phyloP scores from a whole-genome alignment of 2,113 vertebrate species.

The Recurvirostra avosetta region DNA sequence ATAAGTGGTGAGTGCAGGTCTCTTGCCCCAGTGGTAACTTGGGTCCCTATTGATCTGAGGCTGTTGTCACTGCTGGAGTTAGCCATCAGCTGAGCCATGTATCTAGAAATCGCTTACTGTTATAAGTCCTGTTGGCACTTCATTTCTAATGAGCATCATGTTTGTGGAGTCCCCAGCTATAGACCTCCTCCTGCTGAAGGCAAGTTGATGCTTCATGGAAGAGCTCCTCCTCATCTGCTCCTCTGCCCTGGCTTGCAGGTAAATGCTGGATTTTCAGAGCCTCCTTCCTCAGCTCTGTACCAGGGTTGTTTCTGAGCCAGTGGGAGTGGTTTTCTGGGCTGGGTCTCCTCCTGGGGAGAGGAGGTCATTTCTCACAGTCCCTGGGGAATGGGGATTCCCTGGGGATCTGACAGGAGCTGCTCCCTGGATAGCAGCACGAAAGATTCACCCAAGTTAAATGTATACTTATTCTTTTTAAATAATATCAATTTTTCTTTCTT shows the following conservation, averaged over 20 bases:
- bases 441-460: background rate
- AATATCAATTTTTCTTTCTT: background rate
- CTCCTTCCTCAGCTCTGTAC: background rate
- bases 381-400: background rate
- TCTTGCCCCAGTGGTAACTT: background rate
- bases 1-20: background rate
- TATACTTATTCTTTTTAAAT: background rate
- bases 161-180: background rate
- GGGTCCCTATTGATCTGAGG: background rate
- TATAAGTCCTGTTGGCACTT: background rate
- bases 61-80: background rate
- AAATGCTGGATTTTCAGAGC: background rate
- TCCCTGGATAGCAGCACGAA: background rate
- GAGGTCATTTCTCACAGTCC: background rate
- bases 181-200: background rate
- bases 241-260: background rate
- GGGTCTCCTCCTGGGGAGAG: background rate
- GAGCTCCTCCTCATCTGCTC: background rate
- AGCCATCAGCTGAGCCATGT: background rate
- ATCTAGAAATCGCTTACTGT: background rate
- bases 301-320: background rate
- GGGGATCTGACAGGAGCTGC: accelerated
- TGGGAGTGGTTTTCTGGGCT: background rate
- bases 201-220: background rate
- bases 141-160: background rate